Conservation (phyloP, 2,888 invertebrate genomes). For the Epirrhoe tristata region DNA sequence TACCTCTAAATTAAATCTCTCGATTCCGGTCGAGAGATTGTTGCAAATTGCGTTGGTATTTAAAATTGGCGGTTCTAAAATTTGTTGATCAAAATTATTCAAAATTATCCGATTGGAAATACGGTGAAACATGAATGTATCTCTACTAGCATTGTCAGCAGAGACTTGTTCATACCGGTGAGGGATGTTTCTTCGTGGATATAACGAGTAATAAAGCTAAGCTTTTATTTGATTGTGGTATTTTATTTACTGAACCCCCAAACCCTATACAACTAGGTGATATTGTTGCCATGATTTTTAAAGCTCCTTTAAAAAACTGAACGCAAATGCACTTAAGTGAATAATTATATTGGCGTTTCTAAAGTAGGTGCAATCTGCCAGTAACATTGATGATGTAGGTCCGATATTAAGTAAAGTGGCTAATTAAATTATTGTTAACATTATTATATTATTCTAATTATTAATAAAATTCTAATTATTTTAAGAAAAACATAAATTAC, state of each 20-base stretch:
- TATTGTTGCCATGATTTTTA: not conserved
- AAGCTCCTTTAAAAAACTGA: not conserved
- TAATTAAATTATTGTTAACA: not conserved
- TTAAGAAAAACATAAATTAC: no score
- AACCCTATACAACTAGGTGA: not conserved
- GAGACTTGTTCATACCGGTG: conserved; percentile 81
- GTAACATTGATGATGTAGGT: not conserved
- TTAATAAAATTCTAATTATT: no score
- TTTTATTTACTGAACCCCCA: conserved; percentile 66
- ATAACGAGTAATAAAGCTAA: conserved; percentile 91
- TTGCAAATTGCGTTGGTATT: conserved; percentile 70
- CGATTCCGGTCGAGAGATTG: conserved; percentile 51
- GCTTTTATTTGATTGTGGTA: conserved; percentile 87
- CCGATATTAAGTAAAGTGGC: not conserved
- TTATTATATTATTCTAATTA: no score
- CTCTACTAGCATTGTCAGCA: conserved; percentile 71
- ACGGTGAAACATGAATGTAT: conserved; percentile 72
- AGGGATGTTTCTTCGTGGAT: conserved; percentile 87
- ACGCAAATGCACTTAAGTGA: not conserved
- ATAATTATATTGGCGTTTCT: not conserved
- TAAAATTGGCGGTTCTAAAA: conserved; percentile 74
- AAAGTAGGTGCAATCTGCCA: not conserved
- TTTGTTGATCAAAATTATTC: conserved; percentile 74
- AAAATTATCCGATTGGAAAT: conserved; percentile 69
- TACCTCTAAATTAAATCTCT: conserved; percentile 65